These are phyloP conservation scores for Microplitis demolitor DNA, from an alignment of 1,140 invertebrate species.

Conservation along the genomic window DNA sequence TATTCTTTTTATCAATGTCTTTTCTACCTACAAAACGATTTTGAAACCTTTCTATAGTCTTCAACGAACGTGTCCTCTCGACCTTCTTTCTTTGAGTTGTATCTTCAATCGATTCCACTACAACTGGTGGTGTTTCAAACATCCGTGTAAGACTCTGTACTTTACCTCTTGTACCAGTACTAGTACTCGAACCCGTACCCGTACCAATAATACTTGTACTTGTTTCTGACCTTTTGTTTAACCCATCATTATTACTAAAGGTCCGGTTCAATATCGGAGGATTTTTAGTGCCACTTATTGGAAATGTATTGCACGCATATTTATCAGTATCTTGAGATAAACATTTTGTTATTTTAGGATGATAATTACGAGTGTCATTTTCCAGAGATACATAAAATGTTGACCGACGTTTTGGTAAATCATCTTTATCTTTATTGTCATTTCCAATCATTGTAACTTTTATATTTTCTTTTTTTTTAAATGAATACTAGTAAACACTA, in stretches of 20 bases:
- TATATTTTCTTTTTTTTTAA: background rate
- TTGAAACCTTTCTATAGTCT: slow-evolving; percentile 58
- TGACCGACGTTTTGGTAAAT: slow-evolving; percentile 58
- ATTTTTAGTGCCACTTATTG: slow-evolving; percentile 42
- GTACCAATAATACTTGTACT: background rate
- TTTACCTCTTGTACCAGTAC: slow-evolving; percentile 44
- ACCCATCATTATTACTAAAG: slow-evolving; percentile 45
- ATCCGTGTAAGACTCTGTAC: slow-evolving; percentile 58
- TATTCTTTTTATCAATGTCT: slow-evolving; percentile 43
- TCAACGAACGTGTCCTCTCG: slow-evolving; percentile 56
- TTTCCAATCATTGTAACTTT: slow-evolving; percentile 19
- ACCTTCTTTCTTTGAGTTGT: slow-evolving; percentile 45
- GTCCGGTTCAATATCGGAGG: slow-evolving; percentile 43
- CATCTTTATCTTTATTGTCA: slow-evolving; percentile 32
- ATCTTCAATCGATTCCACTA: background rate
- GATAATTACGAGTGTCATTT: slow-evolving; percentile 34
- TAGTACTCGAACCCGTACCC: slow-evolving; percentile 28
- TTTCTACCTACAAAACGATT: slow-evolving; percentile 51
- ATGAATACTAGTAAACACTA: background rate
- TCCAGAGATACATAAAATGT: slow-evolving; percentile 62
- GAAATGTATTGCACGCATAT: slow-evolving; percentile 51
- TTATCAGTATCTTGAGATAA: slow-evolving; percentile 37
- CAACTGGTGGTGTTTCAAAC: slow-evolving; percentile 46
- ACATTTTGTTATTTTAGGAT: slow-evolving; percentile 40
- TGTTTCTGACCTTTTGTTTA: slow-evolving; percentile 22